phyloP scores from a whole-genome alignment of 2,797 vertebrate species.

The Otus scops region DNA sequence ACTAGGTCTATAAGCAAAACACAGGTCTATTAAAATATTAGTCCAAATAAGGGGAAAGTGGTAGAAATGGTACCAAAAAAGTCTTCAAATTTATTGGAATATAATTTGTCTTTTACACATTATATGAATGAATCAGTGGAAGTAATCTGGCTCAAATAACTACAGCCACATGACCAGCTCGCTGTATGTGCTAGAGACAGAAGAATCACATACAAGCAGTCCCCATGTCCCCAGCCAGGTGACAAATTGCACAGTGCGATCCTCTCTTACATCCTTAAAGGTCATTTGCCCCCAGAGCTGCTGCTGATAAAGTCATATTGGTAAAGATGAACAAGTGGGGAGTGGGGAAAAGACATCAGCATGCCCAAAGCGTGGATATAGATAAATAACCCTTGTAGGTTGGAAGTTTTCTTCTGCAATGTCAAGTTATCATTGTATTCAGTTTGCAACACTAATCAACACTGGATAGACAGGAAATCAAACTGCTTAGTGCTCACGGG shows the following conservation, averaged over 20 bases:
- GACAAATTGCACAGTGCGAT: neutral
- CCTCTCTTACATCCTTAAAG: neutral
- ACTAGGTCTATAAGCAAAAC: neutral
- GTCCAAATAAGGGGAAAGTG: neutral
- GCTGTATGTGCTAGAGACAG: neutral
- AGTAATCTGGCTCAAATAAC: neutral
- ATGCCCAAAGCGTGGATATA: neutral
- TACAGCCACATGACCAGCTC: accelerated
- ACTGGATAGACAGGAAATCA: slow-evolving; percentile 65
- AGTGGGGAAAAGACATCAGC: neutral
- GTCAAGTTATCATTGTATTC: slow-evolving; percentile 35
- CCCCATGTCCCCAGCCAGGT: neutral
- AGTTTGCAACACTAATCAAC: slow-evolving; percentile 55
- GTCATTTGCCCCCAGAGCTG: neutral
- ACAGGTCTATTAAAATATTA: neutral
- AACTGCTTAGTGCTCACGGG: slow-evolving; percentile 63
- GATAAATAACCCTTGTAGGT: slow-evolving; percentile 16
- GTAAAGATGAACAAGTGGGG: neutral
- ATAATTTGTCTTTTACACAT: accelerated
- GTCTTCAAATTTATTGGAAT: neutral
- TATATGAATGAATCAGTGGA: neutral
- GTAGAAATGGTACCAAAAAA: neutral
- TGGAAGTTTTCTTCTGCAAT: neutral
- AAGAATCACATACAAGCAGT: neutral
- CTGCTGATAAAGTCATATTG: neutral